Conservation (phyloP, 37 sponge, comb jelly and placozoan species). For the Agelas oroides region DNA sequence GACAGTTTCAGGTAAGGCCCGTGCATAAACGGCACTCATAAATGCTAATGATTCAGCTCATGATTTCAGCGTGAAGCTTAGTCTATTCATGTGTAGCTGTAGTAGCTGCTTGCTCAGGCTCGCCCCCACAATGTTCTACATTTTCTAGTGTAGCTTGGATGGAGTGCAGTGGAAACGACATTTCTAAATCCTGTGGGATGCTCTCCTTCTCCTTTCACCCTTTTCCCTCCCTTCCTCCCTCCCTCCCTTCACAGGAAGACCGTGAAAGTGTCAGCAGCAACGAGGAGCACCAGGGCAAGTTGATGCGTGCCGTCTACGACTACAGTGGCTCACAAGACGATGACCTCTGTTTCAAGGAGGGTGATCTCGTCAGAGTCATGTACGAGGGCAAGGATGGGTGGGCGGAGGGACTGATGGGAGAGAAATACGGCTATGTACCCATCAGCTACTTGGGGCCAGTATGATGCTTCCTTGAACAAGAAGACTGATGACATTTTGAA, state of each 20-base stretch:
- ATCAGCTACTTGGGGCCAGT: constrained; percentile 52
- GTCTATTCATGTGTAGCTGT: no score
- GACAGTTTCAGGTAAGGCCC: no score
- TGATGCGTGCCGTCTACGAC: constrained; percentile 65
- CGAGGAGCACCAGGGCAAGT: constrained; percentile 37
- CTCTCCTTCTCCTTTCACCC: constrained; percentile 13
- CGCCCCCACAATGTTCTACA: no score
- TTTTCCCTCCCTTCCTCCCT: constrained; percentile 19
- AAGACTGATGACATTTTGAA: not conserved
- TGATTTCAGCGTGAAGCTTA: no score
- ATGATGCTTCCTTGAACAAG: not conserved
- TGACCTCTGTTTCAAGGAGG: constrained; percentile 58
- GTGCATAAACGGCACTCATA: no score
- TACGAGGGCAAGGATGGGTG: constrained; percentile 55
- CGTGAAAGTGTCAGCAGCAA: not conserved
- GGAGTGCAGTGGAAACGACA: no score
- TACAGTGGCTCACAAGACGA: constrained; percentile 48
- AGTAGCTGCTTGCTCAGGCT: no score
- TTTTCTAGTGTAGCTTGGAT: no score
- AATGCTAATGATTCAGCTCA: no score
- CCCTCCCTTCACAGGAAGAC: not conserved
- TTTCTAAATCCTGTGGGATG: not conserved
- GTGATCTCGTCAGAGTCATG: constrained; percentile 53
- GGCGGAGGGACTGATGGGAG: constrained; percentile 56
- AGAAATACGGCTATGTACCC: constrained; percentile 62